phyloP scores from a whole-genome alignment of 2,113 vertebrate genomes.

The Octodon degus region DNA sequence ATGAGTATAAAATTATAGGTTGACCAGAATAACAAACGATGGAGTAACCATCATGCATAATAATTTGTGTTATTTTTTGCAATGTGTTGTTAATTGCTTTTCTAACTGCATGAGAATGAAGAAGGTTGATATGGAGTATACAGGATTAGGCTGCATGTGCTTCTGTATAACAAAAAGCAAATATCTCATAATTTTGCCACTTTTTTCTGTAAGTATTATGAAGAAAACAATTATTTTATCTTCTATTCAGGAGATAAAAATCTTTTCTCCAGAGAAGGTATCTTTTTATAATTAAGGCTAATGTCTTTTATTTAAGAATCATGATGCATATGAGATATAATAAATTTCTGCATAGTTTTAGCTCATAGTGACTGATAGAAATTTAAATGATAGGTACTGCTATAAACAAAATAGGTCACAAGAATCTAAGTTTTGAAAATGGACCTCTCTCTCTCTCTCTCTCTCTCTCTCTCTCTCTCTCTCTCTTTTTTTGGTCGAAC shows the following conservation, averaged over 20 bases:
- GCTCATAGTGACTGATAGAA: constrained; percentile 11
- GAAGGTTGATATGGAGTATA: not conserved
- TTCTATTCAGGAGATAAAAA: constrained; percentile 2
- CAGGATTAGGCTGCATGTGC: not conserved
- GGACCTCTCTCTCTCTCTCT: not conserved
- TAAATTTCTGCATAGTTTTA: constrained; percentile 13
- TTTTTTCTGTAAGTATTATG: constrained; percentile 5
- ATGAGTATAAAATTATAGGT: not conserved
- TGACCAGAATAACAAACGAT: constrained; percentile 2
- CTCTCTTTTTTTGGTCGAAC: too few species aligned
- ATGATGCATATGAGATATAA: not conserved
- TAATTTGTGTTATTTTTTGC: not conserved
- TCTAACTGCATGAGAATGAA: not conserved
- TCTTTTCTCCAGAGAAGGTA: not conserved
- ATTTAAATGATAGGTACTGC: not conserved
- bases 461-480: not conserved
- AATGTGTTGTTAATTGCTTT: constrained; percentile 1
- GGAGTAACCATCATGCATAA: not conserved
- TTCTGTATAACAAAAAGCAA: not conserved
- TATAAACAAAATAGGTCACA: constrained; percentile 15
- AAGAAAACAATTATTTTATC: not conserved
- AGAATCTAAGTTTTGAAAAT: constrained; percentile 45
- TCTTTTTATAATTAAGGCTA: constrained; percentile 2
- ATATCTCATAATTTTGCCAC: not conserved
- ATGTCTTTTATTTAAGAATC: constrained; percentile 39